Percentiles rank a stretch among this genome's conserved stretches.
Conservation (phyloP, 2,113 vertebrate species). For the Oxygymnocypris stewartii region DNA sequence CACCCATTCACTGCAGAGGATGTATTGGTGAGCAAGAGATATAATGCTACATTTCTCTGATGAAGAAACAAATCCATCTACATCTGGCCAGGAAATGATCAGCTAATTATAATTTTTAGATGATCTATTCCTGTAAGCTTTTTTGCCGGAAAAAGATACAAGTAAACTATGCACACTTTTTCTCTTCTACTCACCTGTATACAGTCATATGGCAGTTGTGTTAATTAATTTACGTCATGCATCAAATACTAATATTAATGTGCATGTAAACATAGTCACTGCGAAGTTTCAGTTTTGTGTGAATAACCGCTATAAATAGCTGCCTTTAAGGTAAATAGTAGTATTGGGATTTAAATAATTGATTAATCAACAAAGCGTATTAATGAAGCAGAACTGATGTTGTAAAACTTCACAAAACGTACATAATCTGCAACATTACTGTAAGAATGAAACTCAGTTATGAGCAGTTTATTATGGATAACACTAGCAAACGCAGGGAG, state of each 20-base stretch:
- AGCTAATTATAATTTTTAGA: too few relatives aligned
- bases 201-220: not conserved
- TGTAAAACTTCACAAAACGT: not conserved
- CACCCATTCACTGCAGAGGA: too few relatives aligned
- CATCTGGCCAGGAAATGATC: too few relatives aligned
- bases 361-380: not conserved
- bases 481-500: too few relatives aligned
- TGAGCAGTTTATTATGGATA: too few relatives aligned
- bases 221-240: not conserved
- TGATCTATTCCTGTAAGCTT: too few relatives aligned
- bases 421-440: not conserved
- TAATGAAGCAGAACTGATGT: not conserved
- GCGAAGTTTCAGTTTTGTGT: not conserved
- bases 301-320: not conserved
- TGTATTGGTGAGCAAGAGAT: not conserved
- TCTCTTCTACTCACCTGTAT: not conserved
- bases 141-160: too few relatives aligned
- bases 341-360: not conserved
- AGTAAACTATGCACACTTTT: too few relatives aligned
- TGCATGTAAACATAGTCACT: not conserved
- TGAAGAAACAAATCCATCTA: too few relatives aligned
- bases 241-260: not conserved
- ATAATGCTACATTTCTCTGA: not conserved
- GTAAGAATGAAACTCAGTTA: too few relatives aligned
- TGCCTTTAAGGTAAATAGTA: not conserved